Base-by-base conservation (phyloP, 1,140 invertebrate genomes). In the Papilio glaucus region DNA sequence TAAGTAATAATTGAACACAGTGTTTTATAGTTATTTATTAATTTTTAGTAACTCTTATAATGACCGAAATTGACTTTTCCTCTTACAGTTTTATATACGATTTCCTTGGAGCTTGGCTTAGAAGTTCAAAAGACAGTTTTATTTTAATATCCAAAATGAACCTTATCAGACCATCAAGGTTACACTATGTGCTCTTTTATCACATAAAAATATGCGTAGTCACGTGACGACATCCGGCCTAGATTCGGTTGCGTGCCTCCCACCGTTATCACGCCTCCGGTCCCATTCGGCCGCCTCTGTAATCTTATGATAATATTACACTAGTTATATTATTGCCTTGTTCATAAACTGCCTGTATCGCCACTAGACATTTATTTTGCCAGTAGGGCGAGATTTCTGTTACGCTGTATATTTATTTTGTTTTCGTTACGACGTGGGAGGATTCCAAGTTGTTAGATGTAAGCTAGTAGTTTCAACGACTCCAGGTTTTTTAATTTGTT, bases 191-290 rank as follows among this genome's bases (percentile, higher is more conserved):
- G 49, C 9, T 57, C 49, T 18, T 57, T 5, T 57, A 57, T 57
- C 21, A 57, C 24, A 57, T 1, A 57, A 8, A 53, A 57, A 57
- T 53, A 53, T 57, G 49, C 49, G 49, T 24, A 15, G 41, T n/a
- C 67, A 37, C 26, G 67, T 69, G 42, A 69, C 67, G 29, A 15
- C 42, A 49, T 26, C 67, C 67, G 67, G 42, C 67, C 67, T 49
- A 37, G 45, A 53, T 69, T 69, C 37, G 42, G 67, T 69, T 37
- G 67, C 67, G 67, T 69, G 67, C 41, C 15, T 18, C 29, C 42
- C 26, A 45, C 45, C 41, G 67, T 69, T 69, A 69, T 69, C 67
- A 69, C 67, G 67, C 67, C 67, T 53, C 24, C 26, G 42, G 67
- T 53, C 42, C 42, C 67, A 53, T 69, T 37, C 67, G 67, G 45